Base-by-base conservation (phyloP, 1,140 invertebrate genomes). In the Bombus haemorrhoidalis region DNA sequence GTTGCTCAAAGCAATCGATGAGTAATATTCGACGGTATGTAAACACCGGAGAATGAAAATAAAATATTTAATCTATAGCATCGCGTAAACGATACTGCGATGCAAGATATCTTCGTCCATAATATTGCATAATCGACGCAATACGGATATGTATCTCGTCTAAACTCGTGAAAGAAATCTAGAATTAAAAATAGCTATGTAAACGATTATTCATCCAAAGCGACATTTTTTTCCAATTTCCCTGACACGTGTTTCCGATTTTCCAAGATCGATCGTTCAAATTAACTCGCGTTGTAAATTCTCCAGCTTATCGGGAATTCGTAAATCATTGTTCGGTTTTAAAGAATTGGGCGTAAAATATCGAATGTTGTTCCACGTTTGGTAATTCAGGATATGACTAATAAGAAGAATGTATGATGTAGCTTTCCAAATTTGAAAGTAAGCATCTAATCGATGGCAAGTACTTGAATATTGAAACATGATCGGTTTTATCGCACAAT, bases 301-400 rank as follows among this genome's bases (percentile, higher is more conserved):
- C 4, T 64, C 22, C 18, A 53, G 37, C 39, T 79, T 66, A 39
- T 76, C 25, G 62, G 25, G 53, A 43, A 39, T 59, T 71, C 34
- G 9, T 53, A 68, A 83, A 83, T 83, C 59, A 66, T 22, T 47
- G 57, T n/a, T 15, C 15, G 47, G 12, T 15, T 66, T 66, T 37
- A n/a, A 75, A 13, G 4, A 75, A 82, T 39, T 32, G 41, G 15
- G 1, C n/a, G 28, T 13, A 25, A 25, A 39, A 47, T 32, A 57
- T 32, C 22, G 28, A n/a, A 59, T 41, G 41, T 39, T 41, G 41
- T 39, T 12, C n/a, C 15, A 4, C 28, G 73, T 12, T 39, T 9
- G 25, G 6, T 57, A 62, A 43, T 12, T 22, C 41, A 8, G 4
- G 18, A 34, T 39, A 39, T 39, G 39, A 39, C 37, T 39, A 39